Evolutionary conservation across 92 coral and sea anemone species (phyloP), one percentile per base, ranked within the genome.

Genomic region (Parazoanthus swiftii): DNA sequence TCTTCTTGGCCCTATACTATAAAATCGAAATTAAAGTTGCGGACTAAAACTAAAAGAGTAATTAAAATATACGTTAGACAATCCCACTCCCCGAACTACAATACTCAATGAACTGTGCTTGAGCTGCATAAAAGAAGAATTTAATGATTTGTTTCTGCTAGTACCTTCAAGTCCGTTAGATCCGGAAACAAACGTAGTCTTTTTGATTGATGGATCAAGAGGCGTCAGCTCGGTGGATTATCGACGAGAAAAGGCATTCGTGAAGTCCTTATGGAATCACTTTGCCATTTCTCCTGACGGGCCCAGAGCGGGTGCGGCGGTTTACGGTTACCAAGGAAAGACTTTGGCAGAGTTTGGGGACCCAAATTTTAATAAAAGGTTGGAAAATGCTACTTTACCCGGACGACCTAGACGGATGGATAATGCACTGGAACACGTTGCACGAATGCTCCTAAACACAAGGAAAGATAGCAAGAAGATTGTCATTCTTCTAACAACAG

Each of bases 191-290:
- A 82, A 79, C 18, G 89, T 87, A 2, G 85, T 87, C 33, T 87
- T 87, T 86, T 38, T 87, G n/a, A 48, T 87, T 25, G 89, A 87
- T 79, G 83, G 82, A 16, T 78, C 89, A 39, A 63, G 76, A 21
- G 83, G 82, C 11, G 85, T 87, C 42, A 76, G 74, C 63, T 65
- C 74, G 10, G 84, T 76, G 14, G 89, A 87, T 37, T 87, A 54
- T 46, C 82, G 77, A 26, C 43, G 74, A n/a, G 58, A 87, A 79
- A 87, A 87, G 38, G 76, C 35, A 15, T 87, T 87, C 14, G 85
- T 87, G 9, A 78, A 87, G 35, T 87, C 89, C 23, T 59, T 82
- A 13, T 82, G 86, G 86, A 82, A 82, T 66, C 86, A 82, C 59
- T 82, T 82, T 25, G 86, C 86, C 38, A 82, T 82, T 63, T 67